Evolutionary conservation across 2,888 invertebrate genomes (phyloP).

Genomic region (Agrenia bidenticulata): DNA sequence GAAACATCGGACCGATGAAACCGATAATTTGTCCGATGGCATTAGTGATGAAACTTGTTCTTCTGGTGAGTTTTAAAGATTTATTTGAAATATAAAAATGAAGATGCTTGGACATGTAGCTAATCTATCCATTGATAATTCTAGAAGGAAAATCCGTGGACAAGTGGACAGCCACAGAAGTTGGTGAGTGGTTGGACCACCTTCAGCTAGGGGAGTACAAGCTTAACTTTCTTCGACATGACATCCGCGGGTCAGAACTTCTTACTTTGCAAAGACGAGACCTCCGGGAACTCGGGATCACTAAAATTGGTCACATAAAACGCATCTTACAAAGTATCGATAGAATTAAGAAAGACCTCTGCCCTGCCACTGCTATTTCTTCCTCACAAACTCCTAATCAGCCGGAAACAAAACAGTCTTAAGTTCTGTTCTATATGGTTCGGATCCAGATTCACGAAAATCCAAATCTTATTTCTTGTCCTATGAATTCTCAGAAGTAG

Average conservation of each 20-base stretch:
- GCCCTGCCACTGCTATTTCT: background rate
- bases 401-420: background rate
- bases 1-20: slow-evolving; percentile 44
- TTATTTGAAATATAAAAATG: too few species aligned
- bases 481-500: too few species aligned
- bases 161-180: slow-evolving; percentile 83
- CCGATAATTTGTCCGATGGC: slow-evolving; percentile 45
- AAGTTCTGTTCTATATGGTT: too few species aligned
- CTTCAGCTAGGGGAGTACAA: slow-evolving; percentile 86
- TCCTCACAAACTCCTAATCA: background rate
- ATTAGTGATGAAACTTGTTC: slow-evolving; percentile 49
- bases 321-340: slow-evolving; percentile 89
- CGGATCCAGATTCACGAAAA: too few species aligned
- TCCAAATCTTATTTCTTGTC: too few species aligned
- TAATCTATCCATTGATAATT: too few species aligned
- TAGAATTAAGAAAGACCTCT: slow-evolving; percentile 62
- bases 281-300: slow-evolving; percentile 85
- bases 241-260: slow-evolving; percentile 87
- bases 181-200: slow-evolving; percentile 84
- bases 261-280: slow-evolving; percentile 81
- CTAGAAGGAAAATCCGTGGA: slow-evolving; percentile 49
- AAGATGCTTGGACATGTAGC: too few species aligned
- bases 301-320: slow-evolving; percentile 94
- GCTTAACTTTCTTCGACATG: slow-evolving; percentile 86
- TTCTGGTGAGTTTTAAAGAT: slow-evolving; percentile 43